Evolutionary conservation across 2,888 invertebrate species (phyloP).

Genomic region (Sussaba pulchella): DNA sequence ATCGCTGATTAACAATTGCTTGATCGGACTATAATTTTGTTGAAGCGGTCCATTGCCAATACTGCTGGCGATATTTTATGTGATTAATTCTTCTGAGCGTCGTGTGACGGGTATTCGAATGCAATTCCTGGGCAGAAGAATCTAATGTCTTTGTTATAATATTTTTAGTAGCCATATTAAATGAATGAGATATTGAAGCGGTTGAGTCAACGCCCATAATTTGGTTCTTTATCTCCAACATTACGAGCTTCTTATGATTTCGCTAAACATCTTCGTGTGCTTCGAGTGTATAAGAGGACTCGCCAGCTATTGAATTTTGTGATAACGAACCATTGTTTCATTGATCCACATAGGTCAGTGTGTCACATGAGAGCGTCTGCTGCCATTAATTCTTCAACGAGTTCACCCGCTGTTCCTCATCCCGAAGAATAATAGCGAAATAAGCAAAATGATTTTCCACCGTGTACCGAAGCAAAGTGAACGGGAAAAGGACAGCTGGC

Average conservation of each 20-base stretch:
- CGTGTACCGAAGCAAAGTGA: conserved; percentile 15
- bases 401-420: conserved; percentile 22
- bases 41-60: background rate
- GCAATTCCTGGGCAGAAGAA: background rate
- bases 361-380: conserved; percentile 2
- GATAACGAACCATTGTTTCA: background rate
- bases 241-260: too few species aligned
- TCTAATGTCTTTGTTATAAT: background rate
- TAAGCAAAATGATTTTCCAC: conserved; percentile 65
- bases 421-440: conserved; percentile 43
- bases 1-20: background rate
- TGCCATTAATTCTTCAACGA: conserved; percentile 12
- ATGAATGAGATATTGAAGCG: too few species aligned
- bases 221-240: too few species aligned
- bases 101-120: background rate
- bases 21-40: background rate
- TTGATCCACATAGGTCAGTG: conserved; percentile 36
- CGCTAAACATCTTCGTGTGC: background rate
- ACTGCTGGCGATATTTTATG: background rate
- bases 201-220: too few species aligned
- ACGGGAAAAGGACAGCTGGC: conserved; percentile 21
- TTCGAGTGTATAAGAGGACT: background rate
- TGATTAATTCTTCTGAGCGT: too few species aligned
- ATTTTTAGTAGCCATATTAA: too few species aligned
- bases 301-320: too few species aligned